Conservation (phyloP, 2,113 vertebrate genomes). For the Heliornis fulica region DNA sequence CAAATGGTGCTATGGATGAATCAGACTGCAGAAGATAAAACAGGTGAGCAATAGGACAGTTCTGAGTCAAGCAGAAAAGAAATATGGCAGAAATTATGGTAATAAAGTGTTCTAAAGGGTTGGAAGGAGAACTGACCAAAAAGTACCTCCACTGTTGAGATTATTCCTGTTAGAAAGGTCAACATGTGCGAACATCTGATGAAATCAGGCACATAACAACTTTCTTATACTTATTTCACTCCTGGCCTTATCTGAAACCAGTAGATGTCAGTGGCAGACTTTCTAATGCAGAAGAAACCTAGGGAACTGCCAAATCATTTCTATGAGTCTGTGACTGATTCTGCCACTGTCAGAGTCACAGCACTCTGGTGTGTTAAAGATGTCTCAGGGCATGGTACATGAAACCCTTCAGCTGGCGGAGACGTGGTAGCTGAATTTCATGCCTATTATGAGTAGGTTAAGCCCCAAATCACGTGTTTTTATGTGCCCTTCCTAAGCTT, state of each 20-base stretch:
- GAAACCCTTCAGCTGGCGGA: background rate
- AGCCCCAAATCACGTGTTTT: background rate
- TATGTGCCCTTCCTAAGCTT: background rate
- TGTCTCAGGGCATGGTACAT: background rate
- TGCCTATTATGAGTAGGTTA: background rate
- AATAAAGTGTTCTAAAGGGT: background rate
- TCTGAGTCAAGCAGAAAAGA: background rate
- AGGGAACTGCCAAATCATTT: background rate
- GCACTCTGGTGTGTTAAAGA: background rate
- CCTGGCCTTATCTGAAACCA: background rate
- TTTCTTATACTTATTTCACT: background rate
- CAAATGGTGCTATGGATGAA: background rate
- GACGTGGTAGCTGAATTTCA: background rate
- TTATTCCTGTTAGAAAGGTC: background rate
- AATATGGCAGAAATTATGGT: background rate
- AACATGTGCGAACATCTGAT: background rate
- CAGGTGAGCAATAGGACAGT: background rate
- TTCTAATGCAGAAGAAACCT: background rate
- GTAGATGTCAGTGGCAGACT: constrained; percentile 8
- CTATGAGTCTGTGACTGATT: background rate
- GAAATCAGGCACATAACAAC: background rate
- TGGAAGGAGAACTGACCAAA: background rate
- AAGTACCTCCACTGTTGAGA: background rate
- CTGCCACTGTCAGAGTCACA: background rate
- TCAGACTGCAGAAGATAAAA: background rate